Percentiles rank a stretch among this genome's conserved stretches.
Evolutionary conservation across 2,888 invertebrate genomes (phyloP).

Genomic region (Dasysyrphus albostriatus): DNA sequence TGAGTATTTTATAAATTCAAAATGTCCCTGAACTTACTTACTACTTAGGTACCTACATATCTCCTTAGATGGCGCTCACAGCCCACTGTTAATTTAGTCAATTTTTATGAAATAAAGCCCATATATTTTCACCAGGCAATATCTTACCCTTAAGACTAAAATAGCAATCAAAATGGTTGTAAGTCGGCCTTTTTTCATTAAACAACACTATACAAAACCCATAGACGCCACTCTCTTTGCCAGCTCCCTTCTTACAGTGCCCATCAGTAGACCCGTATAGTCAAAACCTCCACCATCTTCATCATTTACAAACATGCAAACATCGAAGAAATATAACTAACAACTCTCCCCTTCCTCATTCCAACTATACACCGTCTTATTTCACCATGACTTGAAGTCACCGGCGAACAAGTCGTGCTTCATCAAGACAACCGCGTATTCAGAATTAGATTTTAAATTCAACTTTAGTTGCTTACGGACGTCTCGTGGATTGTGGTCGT

Average conservation of each 20-base stretch:
- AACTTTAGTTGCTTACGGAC: conserved; percentile 58
- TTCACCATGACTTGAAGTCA: conserved; percentile 43
- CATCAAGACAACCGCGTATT: conserved; percentile 47
- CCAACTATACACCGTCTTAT: conserved; percentile 15
- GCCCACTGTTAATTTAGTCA: too few relatives aligned
- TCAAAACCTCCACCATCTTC: not conserved
- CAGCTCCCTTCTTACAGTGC: not conserved
- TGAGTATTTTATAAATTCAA: too few relatives aligned
- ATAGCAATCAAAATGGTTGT: not conserved
- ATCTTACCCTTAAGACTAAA: not conserved
- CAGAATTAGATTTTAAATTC: conserved; percentile 48
- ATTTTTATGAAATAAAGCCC: too few relatives aligned
- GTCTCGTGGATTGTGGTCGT: conserved; percentile 62
- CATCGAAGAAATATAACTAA: conserved; percentile 27
- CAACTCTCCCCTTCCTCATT: not conserved
- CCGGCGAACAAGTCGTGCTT: conserved; percentile 67
- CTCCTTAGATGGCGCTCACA: too few relatives aligned
- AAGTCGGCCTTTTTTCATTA: not conserved
- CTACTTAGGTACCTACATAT: too few relatives aligned
- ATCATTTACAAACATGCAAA: conserved; percentile 20
- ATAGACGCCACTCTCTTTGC: not conserved
- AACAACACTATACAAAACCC: not conserved
- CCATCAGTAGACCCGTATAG: not conserved
- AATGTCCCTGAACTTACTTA: too few relatives aligned
- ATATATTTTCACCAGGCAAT: not conserved